These are phyloP conservation scores for Pogonocherus hispidulus DNA, from an alignment of 2,888 invertebrate genomes.

Conservation along the genomic window DNA sequence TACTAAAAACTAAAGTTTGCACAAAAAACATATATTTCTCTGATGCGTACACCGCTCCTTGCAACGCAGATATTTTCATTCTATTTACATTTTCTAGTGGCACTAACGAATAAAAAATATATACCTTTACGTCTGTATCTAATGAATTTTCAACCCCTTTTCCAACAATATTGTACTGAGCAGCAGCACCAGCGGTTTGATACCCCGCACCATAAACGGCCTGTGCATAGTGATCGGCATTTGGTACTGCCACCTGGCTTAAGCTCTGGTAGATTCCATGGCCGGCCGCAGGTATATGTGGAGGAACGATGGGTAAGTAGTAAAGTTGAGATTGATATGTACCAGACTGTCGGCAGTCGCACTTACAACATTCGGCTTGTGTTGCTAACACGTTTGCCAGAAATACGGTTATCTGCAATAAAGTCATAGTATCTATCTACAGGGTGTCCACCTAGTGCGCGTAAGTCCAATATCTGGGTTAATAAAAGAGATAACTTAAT, in stretches of 20 bases:
- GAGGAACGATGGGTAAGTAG: constrained; percentile 2
- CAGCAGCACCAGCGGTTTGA: not conserved
- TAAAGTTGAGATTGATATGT: constrained; percentile 5
- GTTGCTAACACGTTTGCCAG: constrained; percentile 31
- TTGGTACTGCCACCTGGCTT: not conserved
- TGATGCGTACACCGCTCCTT: too few relatives aligned
- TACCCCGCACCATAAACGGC: not conserved
- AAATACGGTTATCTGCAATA: constrained; percentile 27
- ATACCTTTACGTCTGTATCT: constrained; percentile 2
- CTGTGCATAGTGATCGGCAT: not conserved
- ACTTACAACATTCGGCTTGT: constrained; percentile 33
- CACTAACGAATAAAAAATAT: not conserved
- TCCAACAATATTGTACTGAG: not conserved
- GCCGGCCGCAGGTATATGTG: not conserved
- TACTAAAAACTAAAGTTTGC: too few relatives aligned
- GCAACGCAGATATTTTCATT: too few relatives aligned
- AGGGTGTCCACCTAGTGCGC: too few relatives aligned
- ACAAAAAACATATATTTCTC: too few relatives aligned
- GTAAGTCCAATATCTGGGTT: too few relatives aligned
- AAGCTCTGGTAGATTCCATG: constrained; percentile 8
- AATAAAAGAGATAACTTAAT: too few relatives aligned
- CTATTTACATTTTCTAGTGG: too few relatives aligned
- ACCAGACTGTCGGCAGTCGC: constrained; percentile 26
- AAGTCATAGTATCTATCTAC: too few relatives aligned
- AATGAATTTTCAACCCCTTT: not conserved